Conservation (phyloP, 2,888 invertebrate species). For the Synergus umbraculus region DNA sequence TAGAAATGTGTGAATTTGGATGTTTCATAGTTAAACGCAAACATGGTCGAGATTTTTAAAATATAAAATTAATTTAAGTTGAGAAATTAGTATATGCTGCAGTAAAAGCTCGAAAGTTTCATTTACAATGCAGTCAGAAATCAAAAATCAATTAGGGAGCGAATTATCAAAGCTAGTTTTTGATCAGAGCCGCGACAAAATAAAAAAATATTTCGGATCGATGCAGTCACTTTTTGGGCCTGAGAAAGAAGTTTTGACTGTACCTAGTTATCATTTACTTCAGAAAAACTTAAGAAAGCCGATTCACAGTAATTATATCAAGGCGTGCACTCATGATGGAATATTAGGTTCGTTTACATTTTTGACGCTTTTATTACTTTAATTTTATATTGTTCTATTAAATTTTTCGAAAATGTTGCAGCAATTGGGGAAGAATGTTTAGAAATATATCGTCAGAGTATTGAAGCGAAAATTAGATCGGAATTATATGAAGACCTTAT, state of each 20-base stretch:
- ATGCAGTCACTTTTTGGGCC: conserved; percentile 58
- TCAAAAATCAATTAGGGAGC: conserved; percentile 60
- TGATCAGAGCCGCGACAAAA: conserved; percentile 58
- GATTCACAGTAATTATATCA: conserved; percentile 55
- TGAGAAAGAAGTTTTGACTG: conserved; percentile 58
- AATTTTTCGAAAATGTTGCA: conserved; percentile 43
- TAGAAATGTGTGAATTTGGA: too few relatives aligned
- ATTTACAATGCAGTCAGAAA: conserved; percentile 57
- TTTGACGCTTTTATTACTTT: background rate
- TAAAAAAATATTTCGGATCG: conserved; percentile 58
- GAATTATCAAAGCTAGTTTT: conserved; percentile 62
- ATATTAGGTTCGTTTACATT: conserved; percentile 61
- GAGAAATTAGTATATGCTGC: too few relatives aligned
- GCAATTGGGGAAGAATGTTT: conserved; percentile 57
- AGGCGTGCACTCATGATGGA: conserved; percentile 62
- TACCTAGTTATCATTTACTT: conserved; percentile 63
- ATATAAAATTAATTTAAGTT: too few relatives aligned
- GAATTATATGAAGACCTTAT: conserved; percentile 57
- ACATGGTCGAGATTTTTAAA: too few relatives aligned
- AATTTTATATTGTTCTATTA: background rate
- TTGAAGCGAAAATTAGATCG: conserved; percentile 56
- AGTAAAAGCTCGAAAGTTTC: too few relatives aligned
- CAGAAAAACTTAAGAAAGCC: conserved; percentile 55
- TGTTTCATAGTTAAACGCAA: too few relatives aligned
- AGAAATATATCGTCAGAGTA: conserved; percentile 45